These are phyloP conservation scores for Dicrurus megarhynchus DNA, from an alignment of 2,113 vertebrate genomes.

Conservation along the genomic window DNA sequence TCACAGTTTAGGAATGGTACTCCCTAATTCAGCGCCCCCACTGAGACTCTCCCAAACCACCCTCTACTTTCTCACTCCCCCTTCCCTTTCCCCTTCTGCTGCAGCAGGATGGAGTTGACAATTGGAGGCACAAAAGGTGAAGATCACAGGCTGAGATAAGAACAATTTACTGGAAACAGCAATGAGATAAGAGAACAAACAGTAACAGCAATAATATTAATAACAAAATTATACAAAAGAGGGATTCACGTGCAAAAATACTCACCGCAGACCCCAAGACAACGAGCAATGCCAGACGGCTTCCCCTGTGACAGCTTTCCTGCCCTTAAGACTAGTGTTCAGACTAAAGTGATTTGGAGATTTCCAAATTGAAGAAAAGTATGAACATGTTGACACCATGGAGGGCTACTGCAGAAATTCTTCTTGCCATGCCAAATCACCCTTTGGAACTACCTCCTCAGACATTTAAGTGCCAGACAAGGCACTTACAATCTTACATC, in stretches of 20 bases:
- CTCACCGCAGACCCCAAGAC: neutral
- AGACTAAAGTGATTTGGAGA: neutral
- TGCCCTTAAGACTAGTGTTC: neutral
- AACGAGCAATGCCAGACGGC: neutral
- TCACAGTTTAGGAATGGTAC: neutral
- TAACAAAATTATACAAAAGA: neutral
- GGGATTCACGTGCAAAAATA: neutral
- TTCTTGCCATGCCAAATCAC: neutral
- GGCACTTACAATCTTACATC: neutral
- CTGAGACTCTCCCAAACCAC: neutral
- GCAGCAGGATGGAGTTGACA: neutral
- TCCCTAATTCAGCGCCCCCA: neutral
- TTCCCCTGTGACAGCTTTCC: neutral
- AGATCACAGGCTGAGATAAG: neutral
- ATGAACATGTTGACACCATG: neutral
- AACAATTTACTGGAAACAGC: neutral
- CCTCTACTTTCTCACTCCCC: fast-evolving
- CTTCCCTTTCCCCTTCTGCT: neutral
- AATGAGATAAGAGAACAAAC: neutral
- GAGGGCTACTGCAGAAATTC: neutral
- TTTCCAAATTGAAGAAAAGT: neutral
- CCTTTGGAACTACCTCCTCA: neutral
- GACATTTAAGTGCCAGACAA: neutral
- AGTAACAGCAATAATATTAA: neutral
- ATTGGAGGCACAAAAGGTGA: neutral